Percentiles rank a stretch among this genome's conserved stretches.
Conservation (phyloP, 2,888 invertebrate species). For the Watsonalla cultraria region DNA sequence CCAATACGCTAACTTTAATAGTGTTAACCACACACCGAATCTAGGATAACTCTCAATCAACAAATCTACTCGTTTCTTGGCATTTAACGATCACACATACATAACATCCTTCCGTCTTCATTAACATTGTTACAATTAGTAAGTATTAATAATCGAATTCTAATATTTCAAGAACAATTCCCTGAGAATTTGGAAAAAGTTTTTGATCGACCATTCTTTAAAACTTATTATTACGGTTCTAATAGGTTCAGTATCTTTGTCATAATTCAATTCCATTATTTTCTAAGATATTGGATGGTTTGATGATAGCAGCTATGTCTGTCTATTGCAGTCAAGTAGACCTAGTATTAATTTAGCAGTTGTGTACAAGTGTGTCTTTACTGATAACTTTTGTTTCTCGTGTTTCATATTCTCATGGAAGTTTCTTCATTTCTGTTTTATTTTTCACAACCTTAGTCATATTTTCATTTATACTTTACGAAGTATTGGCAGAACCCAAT, state of each 20-base stretch:
- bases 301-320: too few species aligned
- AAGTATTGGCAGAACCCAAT: not conserved
- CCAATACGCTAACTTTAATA: constrained; percentile 26
- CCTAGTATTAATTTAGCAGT: not conserved
- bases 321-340: too few species aligned
- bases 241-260: too few species aligned
- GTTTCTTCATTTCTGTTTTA: not conserved
- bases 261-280: too few species aligned
- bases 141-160: not conserved
- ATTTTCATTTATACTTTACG: not conserved
- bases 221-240: too few species aligned
- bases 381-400: not conserved
- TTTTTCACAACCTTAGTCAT: not conserved
- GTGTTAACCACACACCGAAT: not conserved
- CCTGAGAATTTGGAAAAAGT: too few species aligned
- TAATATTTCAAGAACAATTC: too few species aligned
- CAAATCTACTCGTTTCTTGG: not conserved
- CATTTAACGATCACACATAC: not conserved
- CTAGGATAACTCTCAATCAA: not conserved
- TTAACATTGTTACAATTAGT: not conserved
- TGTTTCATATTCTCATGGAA: not conserved
- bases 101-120: not conserved
- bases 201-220: too few species aligned
- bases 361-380: not conserved
- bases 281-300: too few species aligned